Evolutionary conservation across 2,888 invertebrate species (phyloP), one percentile per base, ranked within the genome.

Genomic region (Nomada ferruginata): DNA sequence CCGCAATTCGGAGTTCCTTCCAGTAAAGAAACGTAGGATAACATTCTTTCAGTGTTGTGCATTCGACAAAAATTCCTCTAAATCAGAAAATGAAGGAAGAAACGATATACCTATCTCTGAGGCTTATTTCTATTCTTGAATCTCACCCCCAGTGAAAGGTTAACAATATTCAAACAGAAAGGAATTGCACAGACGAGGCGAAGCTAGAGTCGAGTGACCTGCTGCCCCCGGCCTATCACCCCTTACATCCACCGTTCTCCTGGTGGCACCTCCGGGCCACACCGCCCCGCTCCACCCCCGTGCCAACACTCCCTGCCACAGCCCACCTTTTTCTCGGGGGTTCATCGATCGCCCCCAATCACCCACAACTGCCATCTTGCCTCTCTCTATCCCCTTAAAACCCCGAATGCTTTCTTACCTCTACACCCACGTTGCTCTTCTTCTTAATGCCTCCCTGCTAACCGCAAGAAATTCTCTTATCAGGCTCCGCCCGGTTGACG

Each of bases 321-420:
- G 78, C 87, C 86, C 75, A 85, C 88, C 84, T 85, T 91, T 91
- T 90, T 90, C 91, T 91, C 90, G 90, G 91, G 90, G 92, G 91
- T 92, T 92, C 92, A 92, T 92, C 92, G 92, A 92, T 92, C 92
- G 92, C 89, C 92, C 92, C 92, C 92, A 91, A 92, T 92, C 92
- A 91, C 90, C 91, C 91, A 89, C 91, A 90, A 87, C 89, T 90
- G 85, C 90, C 89, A 90, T 90, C 90, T 90, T 90, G 89, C 88
- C 81, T 83, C 87, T 85, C 87, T 87, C 87, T 85, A 85, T 87
- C 87, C 89, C 87, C 89, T 90, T 87, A 87, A 90, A 89, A 89
- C 82, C 78, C 89, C 85, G 78, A 90, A 90, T 87, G 86, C 90
- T 79, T 76, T 68, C 83, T 78, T 70, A 63, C 82, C 73, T 26